Evolutionary conservation across 2,888 invertebrate genomes (phyloP), one percentile per base, ranked within the genome.

Genomic region (Punctoribates punctum): DNA sequence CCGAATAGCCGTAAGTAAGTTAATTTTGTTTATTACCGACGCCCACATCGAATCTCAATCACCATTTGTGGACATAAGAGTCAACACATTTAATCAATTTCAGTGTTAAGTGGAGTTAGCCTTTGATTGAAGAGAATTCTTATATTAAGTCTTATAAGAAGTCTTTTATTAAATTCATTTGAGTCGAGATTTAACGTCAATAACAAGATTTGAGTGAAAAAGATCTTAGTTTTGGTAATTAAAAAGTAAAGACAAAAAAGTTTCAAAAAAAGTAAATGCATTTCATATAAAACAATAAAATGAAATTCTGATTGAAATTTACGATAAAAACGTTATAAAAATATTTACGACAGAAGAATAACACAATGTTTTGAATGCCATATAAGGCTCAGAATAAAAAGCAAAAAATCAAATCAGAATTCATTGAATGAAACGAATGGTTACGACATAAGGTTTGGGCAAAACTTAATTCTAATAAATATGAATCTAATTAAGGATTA

Each of bases 41-140:
- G 65, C 65, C 65, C 20, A 67, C 65, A 67, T 38, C n/a, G 4
- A 67, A 8, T 27, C 65, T 67, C 38, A 67, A 27, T 67, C 3
- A 27, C 65, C 65, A 38, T 67, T 67, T 67, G 65, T 67, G 65
- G 65, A 67, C 65, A 20, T 38, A 38, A 67, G n/a, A 20, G n/a
- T 23, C 51, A 57, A 57, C 3, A 34, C 34, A 34, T 34, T 34
- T 13, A 57, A n/a, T 57, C 57, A 57, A 34, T 34, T 34, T 5
- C n/a, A n/a, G n/a, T 15, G 15, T 17, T 54, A n/a, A 20, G 8
- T 54, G 1, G 20, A 54, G n/a, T n/a, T n/a, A n/a, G n/a, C n/a
- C n/a, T n/a, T n/a, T n/a, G n/a, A n/a, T n/a, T n/a, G n/a, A n/a
- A n/a, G n/a, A n/a, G n/a, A n/a, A n/a, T n/a, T n/a, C n/a, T n/a